Conservation (phyloP, 2,797 vertebrate species). For the Lindbergichthys nudifrons region DNA sequence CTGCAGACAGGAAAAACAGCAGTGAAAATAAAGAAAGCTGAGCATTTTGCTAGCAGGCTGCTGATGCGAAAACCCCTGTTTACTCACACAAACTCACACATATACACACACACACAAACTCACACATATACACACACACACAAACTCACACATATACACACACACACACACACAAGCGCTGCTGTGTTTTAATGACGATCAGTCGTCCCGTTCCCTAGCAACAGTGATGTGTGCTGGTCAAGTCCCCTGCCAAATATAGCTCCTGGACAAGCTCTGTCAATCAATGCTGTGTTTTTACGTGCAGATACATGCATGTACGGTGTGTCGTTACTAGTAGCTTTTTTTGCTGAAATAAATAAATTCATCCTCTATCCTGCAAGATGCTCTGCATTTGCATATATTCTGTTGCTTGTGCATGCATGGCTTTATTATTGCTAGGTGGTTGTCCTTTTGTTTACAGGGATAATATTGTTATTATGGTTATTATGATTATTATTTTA, state of each 20-base stretch:
- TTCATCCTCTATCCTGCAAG: background rate
- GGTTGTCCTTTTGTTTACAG: background rate
- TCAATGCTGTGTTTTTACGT: slow-evolving; percentile 26
- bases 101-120: background rate
- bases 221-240: slow-evolving; percentile 71
- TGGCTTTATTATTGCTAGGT: background rate
- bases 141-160: slow-evolving; percentile 16
- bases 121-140: slow-evolving; percentile 27
- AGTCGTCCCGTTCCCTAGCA: slow-evolving; percentile 72
- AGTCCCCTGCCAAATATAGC: slow-evolving; percentile 73
- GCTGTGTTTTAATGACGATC: slow-evolving; percentile 58
- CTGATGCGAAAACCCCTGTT: slow-evolving; percentile 44
- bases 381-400: background rate
- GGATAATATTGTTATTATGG: background rate
- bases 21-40: slow-evolving; percentile 39
- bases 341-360: background rate
- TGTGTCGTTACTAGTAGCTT: background rate
- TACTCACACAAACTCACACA: slow-evolving; percentile 4
- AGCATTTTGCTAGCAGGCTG: slow-evolving; percentile 28
- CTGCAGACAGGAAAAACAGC: slow-evolving; percentile 22
- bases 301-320: slow-evolving; percentile 8
- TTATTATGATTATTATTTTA: background rate
- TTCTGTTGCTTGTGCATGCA: background rate
- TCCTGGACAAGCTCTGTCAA: slow-evolving; percentile 43
- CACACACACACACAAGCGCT: slow-evolving; percentile 11